These are phyloP conservation scores for Thymelicus acteon DNA, from an alignment of 2,888 invertebrate species.

Conservation along the genomic window DNA sequence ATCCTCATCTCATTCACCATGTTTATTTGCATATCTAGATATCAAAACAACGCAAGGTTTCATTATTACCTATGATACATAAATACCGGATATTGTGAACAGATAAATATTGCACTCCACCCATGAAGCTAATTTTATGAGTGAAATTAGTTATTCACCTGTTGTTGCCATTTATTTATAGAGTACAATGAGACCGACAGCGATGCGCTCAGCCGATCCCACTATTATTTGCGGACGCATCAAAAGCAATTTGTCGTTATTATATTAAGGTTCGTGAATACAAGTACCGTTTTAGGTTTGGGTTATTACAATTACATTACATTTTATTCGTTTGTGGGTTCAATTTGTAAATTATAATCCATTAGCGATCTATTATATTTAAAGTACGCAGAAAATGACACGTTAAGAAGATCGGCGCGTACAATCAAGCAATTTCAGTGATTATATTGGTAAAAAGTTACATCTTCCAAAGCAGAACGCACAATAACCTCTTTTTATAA, in stretches of 20 bases:
- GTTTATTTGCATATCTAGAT: no score
- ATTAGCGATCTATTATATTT: no score
- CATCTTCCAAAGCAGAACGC: no score
- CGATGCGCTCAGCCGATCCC: slow-evolving; percentile 71
- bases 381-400: no score
- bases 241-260: slow-evolving; percentile 64
- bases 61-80: slow-evolving; percentile 47
- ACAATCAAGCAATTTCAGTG: no score
- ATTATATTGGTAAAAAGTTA: no score
- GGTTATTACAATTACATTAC: background rate
- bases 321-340: no score
- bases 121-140: slow-evolving; percentile 82
- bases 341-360: no score
- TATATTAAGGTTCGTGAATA: slow-evolving; percentile 46
- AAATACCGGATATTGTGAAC: slow-evolving; percentile 75
- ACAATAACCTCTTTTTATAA: no score
- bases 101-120: slow-evolving; percentile 81
- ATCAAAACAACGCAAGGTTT: no score
- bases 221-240: slow-evolving; percentile 72
- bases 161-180: slow-evolving; percentile 83
- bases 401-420: no score
- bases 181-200: slow-evolving; percentile 73
- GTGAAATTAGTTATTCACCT: slow-evolving; percentile 84
- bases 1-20: no score
- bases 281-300: slow-evolving; percentile 4